Evolutionary conservation across 2,797 vertebrate species (phyloP).

Genomic region (Pangasius larnaudii): DNA sequence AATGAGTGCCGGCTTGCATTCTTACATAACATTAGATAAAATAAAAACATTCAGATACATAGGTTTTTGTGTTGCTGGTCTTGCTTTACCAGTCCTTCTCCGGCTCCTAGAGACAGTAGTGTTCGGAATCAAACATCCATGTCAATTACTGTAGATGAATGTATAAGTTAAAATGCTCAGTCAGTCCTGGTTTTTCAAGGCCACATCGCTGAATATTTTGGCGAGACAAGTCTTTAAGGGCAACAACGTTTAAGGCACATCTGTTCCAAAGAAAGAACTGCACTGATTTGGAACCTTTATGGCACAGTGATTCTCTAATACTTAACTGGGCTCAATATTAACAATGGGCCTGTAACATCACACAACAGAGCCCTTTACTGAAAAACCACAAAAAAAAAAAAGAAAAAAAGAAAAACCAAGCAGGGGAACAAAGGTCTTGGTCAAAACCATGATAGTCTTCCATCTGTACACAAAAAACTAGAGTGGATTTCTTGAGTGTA

Average conservation of each 20-base stretch:
- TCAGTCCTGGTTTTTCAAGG: slow-evolving; percentile 21
- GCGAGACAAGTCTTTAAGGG: slow-evolving; percentile 18
- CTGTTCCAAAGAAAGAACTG: slow-evolving; percentile 57
- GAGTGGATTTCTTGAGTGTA: slow-evolving; percentile 26
- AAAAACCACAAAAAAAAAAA: slow-evolving; percentile 5
- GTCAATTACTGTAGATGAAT: slow-evolving; percentile 45
- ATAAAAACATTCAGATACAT: slow-evolving; percentile 60
- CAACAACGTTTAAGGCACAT: slow-evolving; percentile 68
- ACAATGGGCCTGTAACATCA: slow-evolving; percentile 53
- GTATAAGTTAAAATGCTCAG: slow-evolving; percentile 42
- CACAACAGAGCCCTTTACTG: slow-evolving; percentile 24
- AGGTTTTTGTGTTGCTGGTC: slow-evolving; percentile 50
- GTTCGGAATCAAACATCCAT: slow-evolving; percentile 65
- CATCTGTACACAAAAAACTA: background rate
- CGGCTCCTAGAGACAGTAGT: slow-evolving; percentile 64
- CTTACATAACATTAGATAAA: slow-evolving; percentile 55
- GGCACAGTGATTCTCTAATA: slow-evolving; percentile 69
- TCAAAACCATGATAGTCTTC: slow-evolving; percentile 8
- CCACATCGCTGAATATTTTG: slow-evolving; percentile 18
- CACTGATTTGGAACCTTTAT: slow-evolving; percentile 56
- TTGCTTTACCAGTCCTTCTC: slow-evolving; percentile 67
- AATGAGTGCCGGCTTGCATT: slow-evolving; percentile 30
- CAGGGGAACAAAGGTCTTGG: background rate
- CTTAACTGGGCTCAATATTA: slow-evolving; percentile 62
- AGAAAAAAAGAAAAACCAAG: background rate